phyloP scores from a whole-genome alignment of 2,888 invertebrate species.

The Iselma pallidipennis region DNA sequence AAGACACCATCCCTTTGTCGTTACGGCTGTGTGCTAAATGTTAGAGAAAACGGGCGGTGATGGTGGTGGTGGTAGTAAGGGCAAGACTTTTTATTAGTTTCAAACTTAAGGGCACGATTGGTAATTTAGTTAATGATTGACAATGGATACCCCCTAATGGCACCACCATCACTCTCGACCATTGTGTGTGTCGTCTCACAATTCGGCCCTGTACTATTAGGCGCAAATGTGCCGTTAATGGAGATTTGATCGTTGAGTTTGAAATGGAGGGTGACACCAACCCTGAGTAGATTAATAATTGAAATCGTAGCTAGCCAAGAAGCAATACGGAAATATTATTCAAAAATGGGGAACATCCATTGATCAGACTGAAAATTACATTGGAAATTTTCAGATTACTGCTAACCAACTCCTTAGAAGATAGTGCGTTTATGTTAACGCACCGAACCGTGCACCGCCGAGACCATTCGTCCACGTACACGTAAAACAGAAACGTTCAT shows the following conservation, averaged over 20 bases:
- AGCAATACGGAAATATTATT: no score
- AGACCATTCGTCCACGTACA: no score
- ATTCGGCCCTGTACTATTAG: not conserved
- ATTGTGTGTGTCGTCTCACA: no score
- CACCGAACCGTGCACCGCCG: no score
- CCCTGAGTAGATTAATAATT: no score
- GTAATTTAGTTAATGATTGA: slow-evolving; percentile 28
- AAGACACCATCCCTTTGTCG: not conserved
- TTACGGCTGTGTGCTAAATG: not conserved
- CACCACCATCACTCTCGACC: not conserved
- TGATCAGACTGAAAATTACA: slow-evolving; percentile 1
- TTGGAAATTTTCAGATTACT: slow-evolving; percentile 1
- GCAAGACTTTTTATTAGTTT: slow-evolving; percentile 23
- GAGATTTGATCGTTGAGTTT: not conserved
- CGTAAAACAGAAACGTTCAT: no score
- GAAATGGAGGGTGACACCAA: no score
- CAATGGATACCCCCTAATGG: slow-evolving; percentile 11
- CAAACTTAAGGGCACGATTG: slow-evolving; percentile 9
- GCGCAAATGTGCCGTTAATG: not conserved
- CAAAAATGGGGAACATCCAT: no score
- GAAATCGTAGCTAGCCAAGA: no score
- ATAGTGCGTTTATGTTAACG: no score
- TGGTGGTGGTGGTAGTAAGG: not conserved
- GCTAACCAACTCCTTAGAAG: no score
- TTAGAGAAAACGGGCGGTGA: not conserved